phyloP scores from a whole-genome alignment of 2,888 invertebrate species.

The Lasioglossum morio region DNA sequence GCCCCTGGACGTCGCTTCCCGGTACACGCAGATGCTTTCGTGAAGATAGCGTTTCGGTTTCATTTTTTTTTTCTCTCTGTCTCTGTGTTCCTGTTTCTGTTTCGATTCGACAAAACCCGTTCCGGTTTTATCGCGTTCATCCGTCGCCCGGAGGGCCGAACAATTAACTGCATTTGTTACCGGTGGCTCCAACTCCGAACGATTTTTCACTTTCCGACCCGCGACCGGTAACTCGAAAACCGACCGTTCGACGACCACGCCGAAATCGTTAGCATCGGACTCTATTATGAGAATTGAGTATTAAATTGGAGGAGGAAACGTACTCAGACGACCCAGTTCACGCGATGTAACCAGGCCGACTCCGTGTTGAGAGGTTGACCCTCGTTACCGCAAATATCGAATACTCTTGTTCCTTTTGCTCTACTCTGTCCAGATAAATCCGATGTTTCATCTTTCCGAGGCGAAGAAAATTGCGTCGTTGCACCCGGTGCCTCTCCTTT shows the following conservation, averaged over 20 bases:
- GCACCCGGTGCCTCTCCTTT: background rate
- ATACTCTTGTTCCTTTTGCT: background rate
- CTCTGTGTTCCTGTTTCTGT: background rate
- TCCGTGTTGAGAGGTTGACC: background rate
- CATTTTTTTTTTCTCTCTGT: background rate
- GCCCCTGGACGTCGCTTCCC: slow-evolving; percentile 24
- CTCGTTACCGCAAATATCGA: slow-evolving; percentile 7
- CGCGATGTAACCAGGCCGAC: background rate
- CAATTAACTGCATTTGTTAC: slow-evolving; percentile 55
- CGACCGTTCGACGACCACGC: background rate
- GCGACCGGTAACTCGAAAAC: slow-evolving; percentile 3
- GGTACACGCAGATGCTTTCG: slow-evolving; percentile 53
- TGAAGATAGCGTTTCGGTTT: slow-evolving; percentile 28
- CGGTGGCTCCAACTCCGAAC: slow-evolving; percentile 15
- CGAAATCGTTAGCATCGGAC: background rate
- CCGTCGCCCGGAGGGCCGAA: slow-evolving; percentile 28
- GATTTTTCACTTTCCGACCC: slow-evolving; percentile 28
- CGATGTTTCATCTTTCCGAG: background rate
- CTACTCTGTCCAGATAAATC: background rate
- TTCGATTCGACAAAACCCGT: slow-evolving; percentile 12
- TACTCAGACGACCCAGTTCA: background rate
- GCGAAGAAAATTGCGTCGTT: background rate
- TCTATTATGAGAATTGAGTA: background rate
- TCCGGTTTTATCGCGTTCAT: slow-evolving; percentile 38
- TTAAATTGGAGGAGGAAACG: background rate